A percentile compares a stretch with the other conserved stretches of the same genome.
phyloP scores from a whole-genome alignment of 2,888 invertebrate genomes.

The Callinectes sapidus region DNA sequence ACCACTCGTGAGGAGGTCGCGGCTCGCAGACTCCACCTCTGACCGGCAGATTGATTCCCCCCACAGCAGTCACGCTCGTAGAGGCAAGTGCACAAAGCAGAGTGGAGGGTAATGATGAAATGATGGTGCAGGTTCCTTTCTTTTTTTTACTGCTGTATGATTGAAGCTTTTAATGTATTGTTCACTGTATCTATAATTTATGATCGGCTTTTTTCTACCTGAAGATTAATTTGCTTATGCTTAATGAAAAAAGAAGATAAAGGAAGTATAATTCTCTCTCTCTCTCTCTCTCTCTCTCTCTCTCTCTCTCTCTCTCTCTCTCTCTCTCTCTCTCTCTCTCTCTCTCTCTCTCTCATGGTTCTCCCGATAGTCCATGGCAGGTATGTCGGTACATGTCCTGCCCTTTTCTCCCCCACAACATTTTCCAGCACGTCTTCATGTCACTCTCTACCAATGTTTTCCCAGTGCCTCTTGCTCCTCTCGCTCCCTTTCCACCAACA shows the following conservation, averaged over 20 bases:
- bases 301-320: conserved; percentile 25
- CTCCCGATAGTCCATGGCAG: not conserved
- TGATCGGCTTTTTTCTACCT: not conserved
- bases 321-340: conserved; percentile 25
- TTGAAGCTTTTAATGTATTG: not conserved
- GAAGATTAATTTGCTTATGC: not conserved
- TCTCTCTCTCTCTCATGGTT: not conserved
- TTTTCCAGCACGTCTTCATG: conserved; percentile 9
- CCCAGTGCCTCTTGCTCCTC: not conserved
- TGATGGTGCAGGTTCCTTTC: not conserved
- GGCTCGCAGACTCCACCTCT: not conserved
- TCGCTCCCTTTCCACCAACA: not conserved
- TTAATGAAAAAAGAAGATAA: not conserved
- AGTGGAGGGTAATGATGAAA: not conserved
- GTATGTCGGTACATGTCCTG: conserved; percentile 21
- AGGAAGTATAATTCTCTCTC: not conserved
- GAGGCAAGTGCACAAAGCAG: conserved; percentile 1
- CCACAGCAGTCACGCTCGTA: not conserved
- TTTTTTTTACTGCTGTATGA: not conserved
- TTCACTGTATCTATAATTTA: not conserved
- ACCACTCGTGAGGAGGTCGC: not conserved
- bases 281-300: conserved; percentile 11
- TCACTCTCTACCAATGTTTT: not conserved
- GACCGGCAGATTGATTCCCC: conserved; percentile 1
- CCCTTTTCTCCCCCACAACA: conserved; percentile 2